Conservation (phyloP, 1,140 invertebrate genomes). For the Panagrolaimus sp. region DNA sequence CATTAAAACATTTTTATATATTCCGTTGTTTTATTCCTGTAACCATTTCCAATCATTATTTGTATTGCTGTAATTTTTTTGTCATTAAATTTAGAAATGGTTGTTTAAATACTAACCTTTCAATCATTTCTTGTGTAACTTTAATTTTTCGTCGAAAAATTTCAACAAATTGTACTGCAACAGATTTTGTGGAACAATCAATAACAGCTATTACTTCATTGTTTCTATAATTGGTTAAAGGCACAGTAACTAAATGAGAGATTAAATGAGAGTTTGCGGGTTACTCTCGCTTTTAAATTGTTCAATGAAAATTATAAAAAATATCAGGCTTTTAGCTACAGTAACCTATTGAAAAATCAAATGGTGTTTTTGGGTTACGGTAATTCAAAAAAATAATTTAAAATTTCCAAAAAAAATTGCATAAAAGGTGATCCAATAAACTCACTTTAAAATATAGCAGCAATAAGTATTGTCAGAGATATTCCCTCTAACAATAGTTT, state of each 20-base stretch:
- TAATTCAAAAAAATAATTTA: no score
- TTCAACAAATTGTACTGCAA: slow-evolving; percentile 18
- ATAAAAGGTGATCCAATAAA: background rate
- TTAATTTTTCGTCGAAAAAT: slow-evolving; percentile 16
- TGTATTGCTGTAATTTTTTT: slow-evolving; percentile 13
- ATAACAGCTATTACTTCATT: slow-evolving; percentile 19
- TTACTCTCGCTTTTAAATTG: no score
- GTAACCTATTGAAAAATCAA: no score
- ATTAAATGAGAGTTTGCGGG: no score
- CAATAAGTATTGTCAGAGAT: slow-evolving; percentile 15
- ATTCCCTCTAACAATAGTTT: slow-evolving; percentile 12
- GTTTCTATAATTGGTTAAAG: slow-evolving; percentile 6
- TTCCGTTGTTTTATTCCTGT: no score
- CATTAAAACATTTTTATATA: no score
- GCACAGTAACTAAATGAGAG: no score
- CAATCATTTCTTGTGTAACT: slow-evolving; percentile 12
- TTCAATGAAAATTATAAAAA: no score
- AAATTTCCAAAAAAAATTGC: no score
- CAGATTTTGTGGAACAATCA: slow-evolving; percentile 11
- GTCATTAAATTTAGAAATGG: background rate
- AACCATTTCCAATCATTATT: slow-evolving; percentile 19
- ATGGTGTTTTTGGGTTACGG: no score
- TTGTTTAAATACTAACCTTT: background rate
- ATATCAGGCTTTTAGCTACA: no score
- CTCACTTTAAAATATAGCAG: slow-evolving; percentile 19